Evolutionary conservation across 1,140 invertebrate species (phyloP), one percentile per base, ranked within the genome.

Genomic region (Caenorhabditis inopinata): DNA sequence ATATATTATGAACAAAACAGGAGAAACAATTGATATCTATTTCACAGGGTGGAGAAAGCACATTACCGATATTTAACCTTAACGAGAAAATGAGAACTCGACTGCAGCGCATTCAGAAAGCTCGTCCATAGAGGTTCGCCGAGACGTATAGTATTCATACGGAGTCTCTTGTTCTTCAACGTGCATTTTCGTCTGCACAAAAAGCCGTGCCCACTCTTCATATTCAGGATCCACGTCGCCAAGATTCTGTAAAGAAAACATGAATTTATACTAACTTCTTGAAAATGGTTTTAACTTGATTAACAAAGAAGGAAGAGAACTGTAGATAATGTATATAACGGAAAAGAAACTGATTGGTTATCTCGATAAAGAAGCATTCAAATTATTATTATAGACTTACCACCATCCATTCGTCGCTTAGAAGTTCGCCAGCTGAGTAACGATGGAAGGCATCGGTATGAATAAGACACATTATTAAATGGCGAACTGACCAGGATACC

Each of bases 111-210:
- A 38, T 45, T 83, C 82, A 4, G 73, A 77, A 21, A 83, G 49
- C 68, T 83, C 82, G 45, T 83, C 82, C 82, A 83, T 83, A 11
- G 51, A 74, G 0, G 79, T 76, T 48, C 82, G 75, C 12, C 82
- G 49, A 49, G 80, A 82, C 7, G 42, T 84, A 49, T 49, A 82
- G 79, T 83, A 83, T 58, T 83, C 82, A 21, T 74, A 53, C 9
- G 84, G 49, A 0, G 82, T 83, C 32, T 83, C 82, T n/a, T 49
- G 73, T 46, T 82, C 74, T 9, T 78, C 78, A 12, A 47, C 79
- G n/a, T 47, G 49, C 18, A 62, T 76, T 48, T 35, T 77, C 1
- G 82, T 27, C 25, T 77, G 29, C 6, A 83, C 79, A 42, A 74
- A 45, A 1, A 82, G 32, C 21, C 74, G 68, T 25, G 82, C 82